Percentiles rank a stretch among this genome's conserved stretches.
These are phyloP conservation scores for Beroe ovata DNA, from an alignment of 37 sponge, comb jelly and placozoan genomes.

Conservation along the genomic window DNA sequence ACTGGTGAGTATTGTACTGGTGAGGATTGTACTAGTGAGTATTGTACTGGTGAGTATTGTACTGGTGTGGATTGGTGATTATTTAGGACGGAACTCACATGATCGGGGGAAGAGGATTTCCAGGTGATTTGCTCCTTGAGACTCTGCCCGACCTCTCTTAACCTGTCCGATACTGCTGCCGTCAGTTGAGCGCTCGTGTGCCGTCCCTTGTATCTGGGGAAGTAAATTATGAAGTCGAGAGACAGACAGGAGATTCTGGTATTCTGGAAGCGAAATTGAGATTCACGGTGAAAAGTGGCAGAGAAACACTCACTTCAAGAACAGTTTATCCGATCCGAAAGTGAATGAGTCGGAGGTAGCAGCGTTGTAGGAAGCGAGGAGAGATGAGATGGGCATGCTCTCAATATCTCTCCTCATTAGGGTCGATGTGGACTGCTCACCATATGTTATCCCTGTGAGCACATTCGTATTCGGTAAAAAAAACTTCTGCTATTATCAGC, in stretches of 20 bases:
- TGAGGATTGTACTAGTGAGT: no score
- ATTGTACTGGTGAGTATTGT: no score
- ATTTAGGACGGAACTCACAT: background rate
- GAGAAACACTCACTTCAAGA: slow-evolving; percentile 56
- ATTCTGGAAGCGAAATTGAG: no score
- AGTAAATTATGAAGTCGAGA: no score
- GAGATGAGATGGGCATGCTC: slow-evolving; percentile 38
- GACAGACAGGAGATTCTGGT: no score
- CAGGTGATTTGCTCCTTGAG: slow-evolving; percentile 22
- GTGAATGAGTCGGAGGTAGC: slow-evolving; percentile 27
- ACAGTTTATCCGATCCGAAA: slow-evolving; percentile 39
- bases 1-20: no score
- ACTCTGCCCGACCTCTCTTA: background rate
- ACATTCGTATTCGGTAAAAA: no score
- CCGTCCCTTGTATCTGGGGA: slow-evolving; percentile 25
- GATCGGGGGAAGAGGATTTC: slow-evolving; percentile 64
- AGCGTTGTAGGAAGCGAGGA: slow-evolving; percentile 3
- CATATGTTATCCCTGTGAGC: slow-evolving; percentile 48
- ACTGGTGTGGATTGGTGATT: no score
- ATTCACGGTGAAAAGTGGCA: no score
- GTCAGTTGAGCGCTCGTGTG: background rate
- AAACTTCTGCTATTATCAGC: no score
- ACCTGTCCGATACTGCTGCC: background rate
- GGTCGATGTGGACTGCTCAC: slow-evolving; percentile 9
- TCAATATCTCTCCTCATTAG: slow-evolving; percentile 35